These are phyloP conservation scores for Neoarius graeffei DNA, from an alignment of 2,113 vertebrate genomes.

Conservation along the genomic window DNA sequence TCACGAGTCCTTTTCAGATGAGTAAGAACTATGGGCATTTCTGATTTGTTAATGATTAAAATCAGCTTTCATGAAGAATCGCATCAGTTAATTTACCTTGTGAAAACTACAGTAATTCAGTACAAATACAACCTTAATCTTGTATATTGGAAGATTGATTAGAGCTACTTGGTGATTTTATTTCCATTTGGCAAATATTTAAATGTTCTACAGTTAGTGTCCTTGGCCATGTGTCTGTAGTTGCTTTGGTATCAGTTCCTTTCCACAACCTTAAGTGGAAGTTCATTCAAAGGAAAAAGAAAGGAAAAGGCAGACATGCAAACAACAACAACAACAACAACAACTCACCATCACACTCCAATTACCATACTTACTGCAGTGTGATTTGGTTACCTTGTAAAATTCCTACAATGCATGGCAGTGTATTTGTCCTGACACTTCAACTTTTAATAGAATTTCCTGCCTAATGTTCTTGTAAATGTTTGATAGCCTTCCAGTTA, in stretches of 20 bases:
- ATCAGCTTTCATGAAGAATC: not conserved
- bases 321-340: not conserved
- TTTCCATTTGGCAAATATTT: not conserved
- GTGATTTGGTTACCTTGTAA: not conserved
- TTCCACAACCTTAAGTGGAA: not conserved
- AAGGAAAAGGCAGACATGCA: not conserved
- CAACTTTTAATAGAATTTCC: constrained; percentile 2
- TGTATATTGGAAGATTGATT: not conserved
- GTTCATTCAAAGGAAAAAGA: not conserved
- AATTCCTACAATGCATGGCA: not conserved
- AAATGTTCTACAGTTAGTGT: not conserved
- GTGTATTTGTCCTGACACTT: constrained; percentile 7
- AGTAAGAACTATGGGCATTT: not conserved
- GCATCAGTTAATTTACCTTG: not conserved
- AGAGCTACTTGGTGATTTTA: not conserved
- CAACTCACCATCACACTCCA: not conserved
- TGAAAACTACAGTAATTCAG: not conserved
- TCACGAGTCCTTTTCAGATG: not conserved
- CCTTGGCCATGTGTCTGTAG: not conserved
- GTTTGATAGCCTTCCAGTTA: not conserved
- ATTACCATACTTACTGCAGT: not conserved
- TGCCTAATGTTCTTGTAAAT: constrained; percentile 25
- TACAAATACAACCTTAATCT: not conserved
- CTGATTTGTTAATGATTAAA: not conserved
- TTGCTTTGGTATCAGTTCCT: not conserved